Conservation (phyloP, 2,113 vertebrate genomes). For the Chelonoidis abingdonii region DNA sequence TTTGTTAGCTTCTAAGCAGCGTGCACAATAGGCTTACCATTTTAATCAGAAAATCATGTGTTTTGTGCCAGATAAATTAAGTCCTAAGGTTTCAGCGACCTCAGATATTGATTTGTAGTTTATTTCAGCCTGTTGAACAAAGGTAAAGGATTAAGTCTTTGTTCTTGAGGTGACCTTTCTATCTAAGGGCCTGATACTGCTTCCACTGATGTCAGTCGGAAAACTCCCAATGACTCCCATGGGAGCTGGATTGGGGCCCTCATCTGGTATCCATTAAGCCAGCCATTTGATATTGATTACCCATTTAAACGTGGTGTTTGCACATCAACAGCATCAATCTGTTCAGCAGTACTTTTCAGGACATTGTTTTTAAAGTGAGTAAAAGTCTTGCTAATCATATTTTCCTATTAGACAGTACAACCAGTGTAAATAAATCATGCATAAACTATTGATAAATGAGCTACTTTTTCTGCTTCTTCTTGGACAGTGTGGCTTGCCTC, state of each 20-base stretch:
- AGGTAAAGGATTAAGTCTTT: background rate
- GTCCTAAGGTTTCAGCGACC: background rate
- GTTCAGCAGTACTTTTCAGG: slow-evolving; percentile 24
- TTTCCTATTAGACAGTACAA: slow-evolving; percentile 13
- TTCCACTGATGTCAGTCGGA: background rate
- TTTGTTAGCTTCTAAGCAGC: background rate
- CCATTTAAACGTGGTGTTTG: background rate
- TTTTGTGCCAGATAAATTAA: background rate
- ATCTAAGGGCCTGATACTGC: accelerated
- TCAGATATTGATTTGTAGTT: background rate
- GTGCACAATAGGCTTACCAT: background rate
- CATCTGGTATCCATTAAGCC: slow-evolving; percentile 13
- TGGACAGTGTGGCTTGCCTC: slow-evolving; percentile 48
- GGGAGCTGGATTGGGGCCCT: background rate
- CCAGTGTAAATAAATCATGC: slow-evolving; percentile 19
- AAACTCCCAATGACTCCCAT: background rate
- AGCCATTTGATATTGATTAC: slow-evolving; percentile 14
- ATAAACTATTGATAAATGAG: background rate
- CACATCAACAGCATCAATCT: background rate
- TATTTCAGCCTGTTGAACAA: slow-evolving; percentile 16
- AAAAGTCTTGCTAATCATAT: background rate
- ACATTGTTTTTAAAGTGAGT: background rate
- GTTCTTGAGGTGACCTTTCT: background rate
- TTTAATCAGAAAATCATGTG: background rate
- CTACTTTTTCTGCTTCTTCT: slow-evolving; percentile 54